Evolutionary conservation across 1,140 invertebrate genomes (phyloP), one percentile per base, ranked within the genome.

Genomic region (Galleria mellonella): DNA sequence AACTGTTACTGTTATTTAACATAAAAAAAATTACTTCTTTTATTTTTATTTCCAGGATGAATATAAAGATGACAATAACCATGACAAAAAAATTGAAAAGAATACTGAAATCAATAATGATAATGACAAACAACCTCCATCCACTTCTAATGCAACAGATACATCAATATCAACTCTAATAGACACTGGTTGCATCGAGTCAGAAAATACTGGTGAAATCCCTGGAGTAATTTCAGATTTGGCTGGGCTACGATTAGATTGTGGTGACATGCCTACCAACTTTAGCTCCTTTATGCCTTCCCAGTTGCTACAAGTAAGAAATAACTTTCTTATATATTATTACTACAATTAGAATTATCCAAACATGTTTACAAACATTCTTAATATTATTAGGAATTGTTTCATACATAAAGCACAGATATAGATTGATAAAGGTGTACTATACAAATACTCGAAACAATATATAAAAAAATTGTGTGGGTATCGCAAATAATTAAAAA

Each of bases 241-340:
- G 17, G 77, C 72, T 13, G 86, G 84, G 1, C 47, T 87, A 14
- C 60, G 58, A 15, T 46, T 87, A 14, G 72, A 83, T 27, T 71
- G 68, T 51, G 69, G 64, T 23, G 65, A 77, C 43, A 32, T 62
- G n/a, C 71, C 71, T 12, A 55, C 64, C 15, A 60, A 75, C 44
- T 72, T 85, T 56, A 77, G 71, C 36, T 65, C 74, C 15, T 86
- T 86, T 51, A 76, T 88, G 74, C 86, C 87, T 9, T 86, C 87
- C 4, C 83, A 87, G 47, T 47, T 87, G 29, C 48, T 88, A 62
- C 72, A 88, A 64, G 74, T 84, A 72, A 23, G 17, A 23, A 3
- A 6, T 23, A n/a, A 37, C 13, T 0, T 10, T 6, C 43, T 33
- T 27, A 17, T 30, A 23, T 8, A 36, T 32, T 11, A n/a, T n/a